Percentiles rank a stretch among this genome's conserved stretches.
These are phyloP conservation scores for Pemphredon lugubris DNA, from an alignment of 2,888 invertebrate genomes.

Conservation along the genomic window DNA sequence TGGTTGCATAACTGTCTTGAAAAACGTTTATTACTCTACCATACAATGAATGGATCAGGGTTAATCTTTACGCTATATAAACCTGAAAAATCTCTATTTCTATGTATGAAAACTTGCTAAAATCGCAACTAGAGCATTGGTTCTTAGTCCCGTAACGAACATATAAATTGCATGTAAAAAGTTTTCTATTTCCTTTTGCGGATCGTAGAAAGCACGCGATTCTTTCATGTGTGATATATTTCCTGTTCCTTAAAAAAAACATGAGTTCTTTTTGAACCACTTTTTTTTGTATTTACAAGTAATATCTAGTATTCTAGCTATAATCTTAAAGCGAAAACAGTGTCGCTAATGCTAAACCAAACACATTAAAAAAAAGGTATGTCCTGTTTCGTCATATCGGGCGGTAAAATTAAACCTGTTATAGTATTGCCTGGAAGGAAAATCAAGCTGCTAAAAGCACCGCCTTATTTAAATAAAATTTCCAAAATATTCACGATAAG, in stretches of 20 bases:
- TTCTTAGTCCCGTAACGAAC: slow-evolving; percentile 53
- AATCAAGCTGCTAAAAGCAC: slow-evolving; percentile 63
- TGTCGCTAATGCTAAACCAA: slow-evolving; percentile 42
- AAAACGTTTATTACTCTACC: slow-evolving; percentile 50
- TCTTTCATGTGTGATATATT: slow-evolving; percentile 25
- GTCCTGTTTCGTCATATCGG: slow-evolving; percentile 4
- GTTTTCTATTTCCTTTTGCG: slow-evolving; percentile 44
- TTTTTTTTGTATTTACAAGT: slow-evolving; percentile 52
- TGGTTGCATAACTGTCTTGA: slow-evolving; percentile 50
- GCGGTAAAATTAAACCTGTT: slow-evolving; percentile 4
- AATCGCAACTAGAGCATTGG: slow-evolving; percentile 52
- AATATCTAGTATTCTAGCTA: slow-evolving; percentile 39
- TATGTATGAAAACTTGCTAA: slow-evolving; percentile 62
- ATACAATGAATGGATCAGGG: slow-evolving; percentile 49
- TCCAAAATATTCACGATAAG: slow-evolving; percentile 48
- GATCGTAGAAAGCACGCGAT: slow-evolving; percentile 42
- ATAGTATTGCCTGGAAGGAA: slow-evolving; percentile 40
- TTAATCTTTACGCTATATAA: slow-evolving; percentile 54
- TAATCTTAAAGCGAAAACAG: slow-evolving; percentile 46
- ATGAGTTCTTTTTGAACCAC: slow-evolving; percentile 19
- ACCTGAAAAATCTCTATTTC: slow-evolving; percentile 59
- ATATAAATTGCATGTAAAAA: slow-evolving; percentile 64
- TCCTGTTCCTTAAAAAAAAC: slow-evolving; percentile 22
- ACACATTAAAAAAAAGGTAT: slow-evolving; percentile 16
- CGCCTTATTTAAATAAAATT: slow-evolving; percentile 55